phyloP scores from a whole-genome alignment of 2,113 vertebrate genomes.

The Ceuthmochares aereus region DNA sequence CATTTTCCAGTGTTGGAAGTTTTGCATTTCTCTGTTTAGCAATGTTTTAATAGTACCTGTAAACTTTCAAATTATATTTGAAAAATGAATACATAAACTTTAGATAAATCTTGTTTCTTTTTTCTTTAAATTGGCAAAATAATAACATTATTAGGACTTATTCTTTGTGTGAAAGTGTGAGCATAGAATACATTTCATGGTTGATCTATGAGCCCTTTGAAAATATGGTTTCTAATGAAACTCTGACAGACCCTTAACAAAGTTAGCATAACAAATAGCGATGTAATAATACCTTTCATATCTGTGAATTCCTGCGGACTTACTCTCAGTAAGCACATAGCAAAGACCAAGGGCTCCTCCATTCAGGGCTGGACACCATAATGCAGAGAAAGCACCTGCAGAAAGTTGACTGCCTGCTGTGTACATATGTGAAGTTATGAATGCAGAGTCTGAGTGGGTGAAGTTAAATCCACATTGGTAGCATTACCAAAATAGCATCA shows the following conservation, averaged over 20 bases:
- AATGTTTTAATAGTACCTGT: background rate
- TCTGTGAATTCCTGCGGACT: slow-evolving; percentile 39
- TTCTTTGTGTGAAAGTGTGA: slow-evolving; percentile 1
- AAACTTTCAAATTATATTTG: background rate
- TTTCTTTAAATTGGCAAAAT: background rate
- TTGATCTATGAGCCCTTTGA: slow-evolving; percentile 52
- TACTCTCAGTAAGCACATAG: slow-evolving; percentile 1
- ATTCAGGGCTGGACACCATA: background rate
- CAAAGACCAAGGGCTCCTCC: slow-evolving; percentile 7
- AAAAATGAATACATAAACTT: background rate
- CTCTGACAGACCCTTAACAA: slow-evolving; percentile 48
- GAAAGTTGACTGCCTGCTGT: background rate
- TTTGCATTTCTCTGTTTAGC: background rate
- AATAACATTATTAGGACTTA: background rate
- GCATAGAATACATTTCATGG: slow-evolving; percentile 44
- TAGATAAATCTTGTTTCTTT: background rate
- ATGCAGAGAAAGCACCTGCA: accelerated
- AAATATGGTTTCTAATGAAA: slow-evolving; percentile 59
- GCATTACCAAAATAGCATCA: background rate
- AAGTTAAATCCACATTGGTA: background rate
- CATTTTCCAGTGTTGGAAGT: background rate
- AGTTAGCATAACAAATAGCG: slow-evolving; percentile 62
- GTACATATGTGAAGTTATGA: background rate
- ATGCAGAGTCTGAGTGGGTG: background rate
- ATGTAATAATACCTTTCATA: slow-evolving; percentile 52